Evolutionary conservation across 2,888 invertebrate genomes (phyloP), one percentile per base, ranked within the genome.

Genomic region (Pristionchus exspectatus): DNA sequence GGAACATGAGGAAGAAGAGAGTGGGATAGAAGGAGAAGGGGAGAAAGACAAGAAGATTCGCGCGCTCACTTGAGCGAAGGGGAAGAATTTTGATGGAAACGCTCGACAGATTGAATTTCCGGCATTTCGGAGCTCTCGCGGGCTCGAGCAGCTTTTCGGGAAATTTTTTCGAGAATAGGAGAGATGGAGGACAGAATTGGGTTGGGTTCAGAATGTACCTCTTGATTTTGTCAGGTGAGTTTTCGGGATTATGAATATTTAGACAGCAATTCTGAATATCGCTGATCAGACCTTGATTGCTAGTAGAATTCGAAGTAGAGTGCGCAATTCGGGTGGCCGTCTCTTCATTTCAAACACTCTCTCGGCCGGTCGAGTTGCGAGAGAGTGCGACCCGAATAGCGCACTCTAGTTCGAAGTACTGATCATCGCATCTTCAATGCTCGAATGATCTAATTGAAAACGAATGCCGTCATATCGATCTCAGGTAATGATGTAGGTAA

Each of bases 91-190:
- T 27, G 84, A 30, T 56, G 54, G 84, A 59, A 59, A 54, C 33
- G 27, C 59, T 14, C 54, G 84, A 54, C 63, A 85, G 85, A 85
- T 66, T 63, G 85, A 63, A 85, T 81, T 81, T 81, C 81, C 81
- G 81, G n/a, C 81, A 50, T 81, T 81, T 54, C 50, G 14, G 24
- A 16, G 7, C 38, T 38, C 38, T 38, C 56, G n/a, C 44, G 74
- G 18, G 33, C 74, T 27, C 69, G 27, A 69, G 69, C 12, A 38
- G 38, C 50, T 54, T 81, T 81, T 50, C 50, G 54, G 27, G 81
- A 81, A 81, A 54, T 81, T 81, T 54, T 81, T 81, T 54, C 81
- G 50, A 12, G 81, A 74, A 30, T 4, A 5, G 21, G 9, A 18
- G n/a, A 50, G n/a, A 63, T 24, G 10, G 63, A 10, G 63, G 24